Evolutionary conservation across 1,140 invertebrate species (phyloP).

Genomic region (Semibalanus balanoides): DNA sequence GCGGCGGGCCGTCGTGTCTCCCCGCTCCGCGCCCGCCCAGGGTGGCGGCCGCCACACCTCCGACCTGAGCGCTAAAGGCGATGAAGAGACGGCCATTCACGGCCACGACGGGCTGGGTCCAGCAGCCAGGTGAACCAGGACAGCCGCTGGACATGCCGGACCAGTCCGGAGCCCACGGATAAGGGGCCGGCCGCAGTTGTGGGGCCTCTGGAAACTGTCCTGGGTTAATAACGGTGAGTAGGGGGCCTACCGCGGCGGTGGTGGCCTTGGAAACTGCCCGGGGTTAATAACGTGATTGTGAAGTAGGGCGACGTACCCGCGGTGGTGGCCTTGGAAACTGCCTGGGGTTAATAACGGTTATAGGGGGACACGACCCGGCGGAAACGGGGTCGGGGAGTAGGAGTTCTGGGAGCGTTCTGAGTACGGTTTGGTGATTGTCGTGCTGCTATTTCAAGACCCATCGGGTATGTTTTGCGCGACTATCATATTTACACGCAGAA

Average conservation of each 20-base stretch:
- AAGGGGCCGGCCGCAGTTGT: not conserved
- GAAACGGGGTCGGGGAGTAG: not conserved
- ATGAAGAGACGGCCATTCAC: not conserved
- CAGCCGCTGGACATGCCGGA: not conserved
- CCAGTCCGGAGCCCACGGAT: not conserved
- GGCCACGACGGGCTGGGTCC: not conserved
- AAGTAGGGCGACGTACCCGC: not conserved
- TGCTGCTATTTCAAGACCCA: no score
- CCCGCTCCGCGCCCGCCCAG: not conserved
- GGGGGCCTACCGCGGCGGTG: no score
- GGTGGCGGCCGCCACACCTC: not conserved
- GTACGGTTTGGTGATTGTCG: no score
- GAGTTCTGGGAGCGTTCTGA: not conserved
- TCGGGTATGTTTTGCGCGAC: no score
- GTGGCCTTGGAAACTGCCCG: not conserved
- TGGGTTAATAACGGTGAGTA: not conserved
- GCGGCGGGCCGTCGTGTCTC: not conserved
- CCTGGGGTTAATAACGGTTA: not conserved
- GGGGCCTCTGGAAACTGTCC: not conserved
- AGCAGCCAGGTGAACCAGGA: not conserved
- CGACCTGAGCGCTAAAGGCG: constrained; percentile 1
- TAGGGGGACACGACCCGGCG: not conserved
- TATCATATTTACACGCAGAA: no score
- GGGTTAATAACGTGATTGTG: not conserved
- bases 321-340: not conserved